phyloP scores from a whole-genome alignment of 2,113 vertebrate species.

The Eudyptes chrysolophus region DNA sequence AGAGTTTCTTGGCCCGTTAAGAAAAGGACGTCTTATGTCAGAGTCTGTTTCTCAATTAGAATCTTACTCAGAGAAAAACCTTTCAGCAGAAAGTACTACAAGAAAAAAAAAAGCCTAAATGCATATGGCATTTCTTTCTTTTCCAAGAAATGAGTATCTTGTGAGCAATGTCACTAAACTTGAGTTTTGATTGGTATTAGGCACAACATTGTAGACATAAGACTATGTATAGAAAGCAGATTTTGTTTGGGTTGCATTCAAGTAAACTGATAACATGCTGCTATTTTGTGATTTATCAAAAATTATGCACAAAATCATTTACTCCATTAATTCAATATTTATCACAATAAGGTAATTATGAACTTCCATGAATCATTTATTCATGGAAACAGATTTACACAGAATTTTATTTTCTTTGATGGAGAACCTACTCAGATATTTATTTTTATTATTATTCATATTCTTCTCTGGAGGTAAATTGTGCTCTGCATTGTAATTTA shows the following conservation, averaged over 20 bases:
- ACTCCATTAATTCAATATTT: slow-evolving; percentile 18
- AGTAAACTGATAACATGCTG: neutral
- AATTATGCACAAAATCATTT: neutral
- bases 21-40: neutral
- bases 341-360: neutral
- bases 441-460: slow-evolving; percentile 3
- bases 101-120: neutral
- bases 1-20: neutral
- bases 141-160: neutral
- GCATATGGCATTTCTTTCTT: neutral
- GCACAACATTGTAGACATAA: neutral
- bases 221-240: neutral
- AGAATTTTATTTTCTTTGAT: neutral
- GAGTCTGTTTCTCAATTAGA: neutral
- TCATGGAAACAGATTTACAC: neutral
- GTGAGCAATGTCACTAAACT: neutral
- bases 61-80: neutral
- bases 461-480: neutral
- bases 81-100: neutral
- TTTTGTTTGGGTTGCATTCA: neutral
- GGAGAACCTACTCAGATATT: neutral
- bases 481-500: neutral
- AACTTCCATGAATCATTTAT: neutral
- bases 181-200: neutral
- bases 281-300: neutral